These are phyloP conservation scores for Sebastes dallii DNA, from an alignment of 2,797 vertebrate species.

Conservation along the genomic window DNA sequence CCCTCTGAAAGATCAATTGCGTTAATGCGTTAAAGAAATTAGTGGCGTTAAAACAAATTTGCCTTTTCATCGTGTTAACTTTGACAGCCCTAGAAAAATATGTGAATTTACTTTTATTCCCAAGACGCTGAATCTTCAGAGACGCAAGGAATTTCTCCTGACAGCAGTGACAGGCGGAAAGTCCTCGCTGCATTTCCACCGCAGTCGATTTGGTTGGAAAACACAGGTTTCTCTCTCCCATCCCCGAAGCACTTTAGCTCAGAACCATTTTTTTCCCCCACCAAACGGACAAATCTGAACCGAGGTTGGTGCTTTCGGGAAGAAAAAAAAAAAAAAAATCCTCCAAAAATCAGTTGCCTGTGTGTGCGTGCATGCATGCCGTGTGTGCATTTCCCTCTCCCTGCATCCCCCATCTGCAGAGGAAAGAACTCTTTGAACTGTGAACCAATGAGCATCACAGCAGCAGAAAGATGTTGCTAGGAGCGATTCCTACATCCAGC, in stretches of 20 bases:
- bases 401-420: conserved; percentile 50
- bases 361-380: not conserved
- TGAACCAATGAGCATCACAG: conserved; percentile 72
- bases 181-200: conserved; percentile 47
- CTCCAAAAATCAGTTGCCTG: conserved; percentile 23
- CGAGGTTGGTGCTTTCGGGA: conserved; percentile 1
- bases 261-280: conserved; percentile 26
- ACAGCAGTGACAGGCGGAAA: conserved; percentile 55
- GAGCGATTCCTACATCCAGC: conserved; percentile 69
- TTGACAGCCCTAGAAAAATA: not conserved
- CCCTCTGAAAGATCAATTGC: not conserved
- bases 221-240: conserved; percentile 28
- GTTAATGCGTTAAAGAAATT: no score
- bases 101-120: conserved; percentile 42
- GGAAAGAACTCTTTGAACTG: conserved; percentile 74
- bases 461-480: conserved; percentile 66
- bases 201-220: conserved; percentile 41
- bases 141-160: conserved; percentile 34
- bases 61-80: not conserved
- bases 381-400: conserved; percentile 3
- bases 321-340: conserved; percentile 12
- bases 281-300: conserved; percentile 50
- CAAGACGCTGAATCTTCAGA: conserved; percentile 30
- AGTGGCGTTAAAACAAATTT: no score
- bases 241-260: conserved; percentile 45